Conservation (phyloP, 2,888 invertebrate genomes). For the Prosopocoilus inquinatus region DNA sequence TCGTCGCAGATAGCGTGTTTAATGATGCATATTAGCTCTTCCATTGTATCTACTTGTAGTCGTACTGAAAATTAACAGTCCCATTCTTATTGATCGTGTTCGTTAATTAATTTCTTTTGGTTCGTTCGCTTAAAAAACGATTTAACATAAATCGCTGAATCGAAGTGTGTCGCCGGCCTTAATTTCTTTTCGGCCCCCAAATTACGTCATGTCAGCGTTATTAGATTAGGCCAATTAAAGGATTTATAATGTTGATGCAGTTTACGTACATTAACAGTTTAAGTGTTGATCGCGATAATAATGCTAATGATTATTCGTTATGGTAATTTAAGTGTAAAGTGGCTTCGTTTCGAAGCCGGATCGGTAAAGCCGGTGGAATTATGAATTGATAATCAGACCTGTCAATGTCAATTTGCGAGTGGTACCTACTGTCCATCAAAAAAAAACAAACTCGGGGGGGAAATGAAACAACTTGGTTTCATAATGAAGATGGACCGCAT, state of each 20-base stretch:
- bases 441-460: background rate
- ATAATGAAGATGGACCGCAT: slow-evolving; percentile 1
- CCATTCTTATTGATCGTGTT: slow-evolving; percentile 23
- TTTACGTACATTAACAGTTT: too few relatives aligned
- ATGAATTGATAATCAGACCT: slow-evolving; percentile 3
- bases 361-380: background rate
- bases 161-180: too few relatives aligned
- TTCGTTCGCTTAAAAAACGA: too few relatives aligned
- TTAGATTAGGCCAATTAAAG: too few relatives aligned
- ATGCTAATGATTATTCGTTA: background rate
- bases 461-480: slow-evolving; percentile 4
- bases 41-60: slow-evolving; percentile 32
- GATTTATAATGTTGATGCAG: too few relatives aligned
- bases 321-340: slow-evolving; percentile 1
- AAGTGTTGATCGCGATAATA: background rate
- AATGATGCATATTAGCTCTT: slow-evolving; percentile 34
- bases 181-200: too few relatives aligned
- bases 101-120: slow-evolving; percentile 7
- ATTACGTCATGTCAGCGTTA: too few relatives aligned
- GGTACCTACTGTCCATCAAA: background rate
- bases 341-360: background rate
- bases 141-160: too few relatives aligned
- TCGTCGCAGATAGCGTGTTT: slow-evolving; percentile 32
- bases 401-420: slow-evolving; percentile 3
- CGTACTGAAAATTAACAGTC: slow-evolving; percentile 23